phyloP scores from a whole-genome alignment of 1,140 invertebrate species.

The Macrotrachela quadricornifera region DNA sequence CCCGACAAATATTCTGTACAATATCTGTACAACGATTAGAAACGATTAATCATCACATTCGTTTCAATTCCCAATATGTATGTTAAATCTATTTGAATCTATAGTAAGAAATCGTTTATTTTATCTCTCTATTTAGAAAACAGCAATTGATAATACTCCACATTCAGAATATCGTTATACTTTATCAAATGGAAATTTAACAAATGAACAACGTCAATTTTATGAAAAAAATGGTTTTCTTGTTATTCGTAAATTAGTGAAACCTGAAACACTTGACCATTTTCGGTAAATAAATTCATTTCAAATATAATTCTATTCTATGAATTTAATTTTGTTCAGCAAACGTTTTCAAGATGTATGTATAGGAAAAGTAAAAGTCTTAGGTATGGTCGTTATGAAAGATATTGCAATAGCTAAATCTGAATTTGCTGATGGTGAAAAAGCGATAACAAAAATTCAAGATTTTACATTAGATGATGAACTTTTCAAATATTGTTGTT shows the following conservation, averaged over 20 bases:
- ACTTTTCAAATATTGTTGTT: slow-evolving; percentile 44
- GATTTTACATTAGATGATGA: slow-evolving; percentile 48
- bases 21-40: too few relatives aligned
- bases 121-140: too few relatives aligned
- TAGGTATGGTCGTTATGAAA: slow-evolving; percentile 45
- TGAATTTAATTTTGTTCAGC: slow-evolving; percentile 13
- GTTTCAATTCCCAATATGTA: too few relatives aligned
- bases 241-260: slow-evolving; percentile 42
- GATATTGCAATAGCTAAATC: slow-evolving; percentile 41
- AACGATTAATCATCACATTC: too few relatives aligned
- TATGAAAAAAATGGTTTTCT: slow-evolving; percentile 60
- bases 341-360: slow-evolving; percentile 46
- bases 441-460: slow-evolving; percentile 55
- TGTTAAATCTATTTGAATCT: too few relatives aligned
- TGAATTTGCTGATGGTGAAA: slow-evolving; percentile 40
- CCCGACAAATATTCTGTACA: too few relatives aligned
- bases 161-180: too few relatives aligned
- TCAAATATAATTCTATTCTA: too few relatives aligned
- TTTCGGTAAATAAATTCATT: slow-evolving; percentile 16
- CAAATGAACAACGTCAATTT: slow-evolving; percentile 39
- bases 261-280: slow-evolving; percentile 37
- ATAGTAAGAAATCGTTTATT: too few relatives aligned
- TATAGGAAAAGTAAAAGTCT: slow-evolving; percentile 31
- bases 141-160: too few relatives aligned
- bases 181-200: slow-evolving; percentile 13